Evolutionary conservation across 2,888 invertebrate genomes (phyloP), one percentile per base, ranked within the genome.

Genomic region (Geophilus truncorum): DNA sequence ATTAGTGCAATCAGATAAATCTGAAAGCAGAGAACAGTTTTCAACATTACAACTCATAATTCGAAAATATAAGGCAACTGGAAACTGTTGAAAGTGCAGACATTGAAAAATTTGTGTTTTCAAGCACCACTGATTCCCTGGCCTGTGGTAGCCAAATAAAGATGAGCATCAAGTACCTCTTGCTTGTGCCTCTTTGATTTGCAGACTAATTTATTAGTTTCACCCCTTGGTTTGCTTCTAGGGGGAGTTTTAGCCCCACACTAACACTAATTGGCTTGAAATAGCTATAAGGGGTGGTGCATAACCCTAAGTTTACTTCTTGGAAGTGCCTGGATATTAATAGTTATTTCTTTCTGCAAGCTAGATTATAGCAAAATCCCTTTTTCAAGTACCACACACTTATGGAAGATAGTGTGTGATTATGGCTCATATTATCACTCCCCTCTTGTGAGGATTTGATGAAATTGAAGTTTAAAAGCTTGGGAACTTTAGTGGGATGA

Each of bases 121-220:
- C n/a, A n/a, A n/a, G n/a, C n/a, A n/a, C n/a, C n/a, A n/a, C n/a
- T n/a, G n/a, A n/a, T n/a, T n/a, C n/a, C n/a, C n/a, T n/a, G n/a
- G n/a, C n/a, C n/a, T n/a, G n/a, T n/a, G n/a, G n/a, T n/a, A n/a
- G n/a, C n/a, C n/a, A n/a, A n/a, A n/a, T n/a, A n/a, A n/a, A n/a
- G n/a, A n/a, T n/a, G n/a, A n/a, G n/a, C n/a, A n/a, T n/a, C n/a
- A n/a, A n/a, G n/a, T n/a, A n/a, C n/a, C n/a, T n/a, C n/a, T n/a
- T n/a, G n/a, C n/a, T 70, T 70, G 28, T 70, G 70, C 28, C 28
- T n/a, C n/a, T 28, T 70, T 70, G 70, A 70, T 70, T 70, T 70
- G 28, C 70, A 70, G 25, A 70, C 25, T 70, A 70, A 70, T 70
- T 70, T 70, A 70, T 70, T 70, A 70, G 70, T 70, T 70, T 70